Percentiles rank a stretch among this genome's conserved stretches.
Evolutionary conservation across 2,797 vertebrate genomes (phyloP).

Genomic region (Hylomyscus alleni): DNA sequence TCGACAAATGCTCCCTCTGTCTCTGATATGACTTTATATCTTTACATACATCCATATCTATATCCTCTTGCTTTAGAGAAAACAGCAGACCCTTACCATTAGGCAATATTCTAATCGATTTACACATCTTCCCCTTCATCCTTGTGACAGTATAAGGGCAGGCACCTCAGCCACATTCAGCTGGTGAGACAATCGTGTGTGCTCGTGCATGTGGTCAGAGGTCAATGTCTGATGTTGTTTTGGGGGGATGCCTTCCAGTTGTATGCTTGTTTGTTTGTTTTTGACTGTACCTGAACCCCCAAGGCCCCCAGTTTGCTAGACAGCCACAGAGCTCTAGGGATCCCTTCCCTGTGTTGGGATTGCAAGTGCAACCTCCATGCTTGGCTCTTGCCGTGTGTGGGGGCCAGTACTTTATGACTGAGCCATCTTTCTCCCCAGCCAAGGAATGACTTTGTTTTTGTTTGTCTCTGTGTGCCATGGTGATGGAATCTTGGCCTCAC

Average conservation of each 20-base stretch:
- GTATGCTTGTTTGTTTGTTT: background rate
- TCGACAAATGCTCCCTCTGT: background rate
- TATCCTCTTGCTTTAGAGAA: slow-evolving; percentile 20
- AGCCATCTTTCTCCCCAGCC: background rate
- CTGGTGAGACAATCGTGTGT: background rate
- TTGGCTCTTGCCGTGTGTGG: background rate
- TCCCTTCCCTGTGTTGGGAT: background rate
- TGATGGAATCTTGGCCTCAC: background rate
- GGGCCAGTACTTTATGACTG: background rate
- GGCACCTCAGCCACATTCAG: too few relatives aligned
- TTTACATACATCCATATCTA: background rate
- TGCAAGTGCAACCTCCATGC: background rate
- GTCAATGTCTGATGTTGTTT: background rate
- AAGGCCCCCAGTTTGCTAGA: too few relatives aligned
- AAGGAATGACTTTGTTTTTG: background rate
- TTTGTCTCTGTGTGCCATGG: background rate
- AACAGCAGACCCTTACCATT: background rate
- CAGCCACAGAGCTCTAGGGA: background rate
- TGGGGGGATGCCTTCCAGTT: background rate
- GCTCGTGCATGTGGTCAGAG: background rate
- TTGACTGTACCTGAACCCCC: too few relatives aligned
- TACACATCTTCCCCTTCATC: background rate
- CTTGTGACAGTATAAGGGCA: background rate
- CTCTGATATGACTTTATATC: slow-evolving; percentile 6
- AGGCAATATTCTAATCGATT: background rate